These are phyloP conservation scores for Eptatretus atami DNA, from an alignment of 2,797 vertebrate species.

Conservation along the genomic window DNA sequence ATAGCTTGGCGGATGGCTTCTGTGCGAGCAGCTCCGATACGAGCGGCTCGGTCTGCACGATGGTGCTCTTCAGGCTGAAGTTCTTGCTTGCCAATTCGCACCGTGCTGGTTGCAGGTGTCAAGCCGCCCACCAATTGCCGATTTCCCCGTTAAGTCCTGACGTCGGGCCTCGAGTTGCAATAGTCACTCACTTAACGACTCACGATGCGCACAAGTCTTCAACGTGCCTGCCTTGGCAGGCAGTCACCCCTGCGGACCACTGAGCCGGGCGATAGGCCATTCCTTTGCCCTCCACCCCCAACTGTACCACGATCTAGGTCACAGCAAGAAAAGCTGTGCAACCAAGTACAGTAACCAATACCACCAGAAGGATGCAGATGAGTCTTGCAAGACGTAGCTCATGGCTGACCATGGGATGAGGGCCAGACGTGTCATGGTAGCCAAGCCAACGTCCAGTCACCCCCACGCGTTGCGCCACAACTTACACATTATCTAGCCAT, in stretches of 20 bases:
- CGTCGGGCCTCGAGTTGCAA: slow-evolving; percentile 82
- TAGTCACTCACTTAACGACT: slow-evolving; percentile 92
- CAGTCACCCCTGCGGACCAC: background rate
- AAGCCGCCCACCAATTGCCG: slow-evolving; percentile 54
- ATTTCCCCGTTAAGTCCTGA: slow-evolving; percentile 87
- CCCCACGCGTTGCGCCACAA: too few species aligned
- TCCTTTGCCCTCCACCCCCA: background rate
- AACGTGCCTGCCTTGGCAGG: slow-evolving; percentile 83
- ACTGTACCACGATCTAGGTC: slow-evolving; percentile 1
- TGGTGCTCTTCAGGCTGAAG: slow-evolving; percentile 86
- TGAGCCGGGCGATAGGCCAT: background rate
- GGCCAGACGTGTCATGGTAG: background rate
- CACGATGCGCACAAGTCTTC: slow-evolving; percentile 79
- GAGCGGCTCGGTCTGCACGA: slow-evolving; percentile 96
- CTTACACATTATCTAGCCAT: too few species aligned
- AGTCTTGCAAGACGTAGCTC: slow-evolving; percentile 89
- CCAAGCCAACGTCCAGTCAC: too few species aligned
- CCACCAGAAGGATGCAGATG: slow-evolving; percentile 78
- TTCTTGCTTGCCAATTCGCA: slow-evolving; percentile 87
- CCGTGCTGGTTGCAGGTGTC: slow-evolving; percentile 92
- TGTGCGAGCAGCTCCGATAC: slow-evolving; percentile 93
- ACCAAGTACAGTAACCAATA: slow-evolving; percentile 93
- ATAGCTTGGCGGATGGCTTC: slow-evolving; percentile 88
- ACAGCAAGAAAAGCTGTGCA: slow-evolving; percentile 66
- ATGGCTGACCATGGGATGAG: slow-evolving; percentile 41